phyloP scores from a whole-genome alignment of 2,797 vertebrate species.

The Sebastes oblongus region DNA sequence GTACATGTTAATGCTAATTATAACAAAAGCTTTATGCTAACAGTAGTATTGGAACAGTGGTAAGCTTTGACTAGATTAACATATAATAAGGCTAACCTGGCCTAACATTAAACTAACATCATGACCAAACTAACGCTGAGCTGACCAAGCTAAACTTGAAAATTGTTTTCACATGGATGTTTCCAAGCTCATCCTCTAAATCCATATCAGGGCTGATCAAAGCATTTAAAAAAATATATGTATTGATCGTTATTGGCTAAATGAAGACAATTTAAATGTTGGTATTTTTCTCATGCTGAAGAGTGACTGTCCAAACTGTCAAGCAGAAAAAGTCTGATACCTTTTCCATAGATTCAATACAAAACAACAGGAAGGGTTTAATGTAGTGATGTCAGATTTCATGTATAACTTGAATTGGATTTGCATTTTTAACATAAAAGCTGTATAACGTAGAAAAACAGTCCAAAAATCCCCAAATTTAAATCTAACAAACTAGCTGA shows the following conservation, averaged over 20 bases:
- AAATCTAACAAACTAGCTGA: background rate
- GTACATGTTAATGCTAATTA: conserved; percentile 52
- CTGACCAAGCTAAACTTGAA: background rate
- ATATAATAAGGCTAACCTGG: background rate
- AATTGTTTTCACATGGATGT: background rate
- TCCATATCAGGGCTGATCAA: background rate
- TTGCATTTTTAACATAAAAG: background rate
- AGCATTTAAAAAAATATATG: background rate
- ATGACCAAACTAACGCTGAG: background rate
- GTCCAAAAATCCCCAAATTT: background rate
- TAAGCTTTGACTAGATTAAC: background rate
- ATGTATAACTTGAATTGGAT: background rate
- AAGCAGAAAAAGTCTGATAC: background rate
- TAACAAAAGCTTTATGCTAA: conserved; percentile 16
- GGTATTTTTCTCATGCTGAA: background rate
- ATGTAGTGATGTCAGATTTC: background rate
- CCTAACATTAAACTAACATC: conserved; percentile 8
- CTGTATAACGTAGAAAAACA: background rate
- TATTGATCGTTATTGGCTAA: background rate
- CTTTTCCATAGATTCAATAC: background rate
- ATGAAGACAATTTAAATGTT: background rate
- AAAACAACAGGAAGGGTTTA: background rate
- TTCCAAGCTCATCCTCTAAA: background rate
- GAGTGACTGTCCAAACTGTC: background rate
- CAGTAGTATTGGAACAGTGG: conserved; percentile 5